Base-by-base conservation (phyloP, 2,113 vertebrate genomes). In the Microtus montanus region DNA sequence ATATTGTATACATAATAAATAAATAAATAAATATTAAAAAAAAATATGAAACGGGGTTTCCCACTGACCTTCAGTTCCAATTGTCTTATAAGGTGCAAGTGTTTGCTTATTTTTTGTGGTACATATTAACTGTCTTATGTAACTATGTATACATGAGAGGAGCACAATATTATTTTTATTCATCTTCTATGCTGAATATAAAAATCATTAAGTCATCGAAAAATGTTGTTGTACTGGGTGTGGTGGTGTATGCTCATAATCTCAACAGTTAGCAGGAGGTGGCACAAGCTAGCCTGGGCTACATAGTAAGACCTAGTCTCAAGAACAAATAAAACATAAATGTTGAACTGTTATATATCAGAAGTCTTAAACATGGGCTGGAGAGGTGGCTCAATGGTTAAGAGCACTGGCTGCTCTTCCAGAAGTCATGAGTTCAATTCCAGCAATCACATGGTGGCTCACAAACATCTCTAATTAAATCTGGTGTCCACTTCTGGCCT, bases 81-180 rank as follows among this genome's bases (percentile, higher is more conserved):
- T 49, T 89, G 33, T 47, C 41, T 82, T 86, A 58, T 35, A 79
- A 93, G 87, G 38, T 17, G 58, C 33, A 86, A 20, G 26, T 38
- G 44, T 94, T 93, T 41, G 38, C 15, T 82, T 90, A 91, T 89
- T 94, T 87, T 35, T 49, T 78, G 90, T 89, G 80, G 54, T 61
- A 11, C 5, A 0, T 66, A 73, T 49, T 83, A 77, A 64, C 86
- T 70, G 6, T 83, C 58, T 73, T 28, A 33, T 75, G 44, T 70
- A 88, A 80, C 71, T 61, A 88, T 33, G 30, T 86, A 5, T 49
- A 26, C 28, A 38, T 82, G 49, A 77, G 14, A 77, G 73, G 61
- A 83, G 71, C 22, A 1, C 14, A 73, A 4, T 19, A 20, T 77
- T 20, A 54, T 75, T 88, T 54, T 6, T 92, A 13, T 66, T 33